Base-by-base conservation (phyloP, 2,113 vertebrate genomes). In the Egretta garzetta region DNA sequence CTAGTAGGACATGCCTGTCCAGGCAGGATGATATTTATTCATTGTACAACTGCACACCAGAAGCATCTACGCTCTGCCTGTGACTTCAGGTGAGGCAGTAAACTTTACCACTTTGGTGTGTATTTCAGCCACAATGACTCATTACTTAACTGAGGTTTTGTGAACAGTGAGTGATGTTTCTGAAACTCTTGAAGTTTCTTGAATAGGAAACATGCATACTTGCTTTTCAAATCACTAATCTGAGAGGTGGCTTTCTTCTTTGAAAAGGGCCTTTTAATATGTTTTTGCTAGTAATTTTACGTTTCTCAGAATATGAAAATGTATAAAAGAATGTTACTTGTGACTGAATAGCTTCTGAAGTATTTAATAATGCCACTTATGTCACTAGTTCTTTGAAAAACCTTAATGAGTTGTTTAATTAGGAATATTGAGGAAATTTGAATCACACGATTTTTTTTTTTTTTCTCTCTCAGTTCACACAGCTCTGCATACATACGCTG, bases 141-240 rank as follows among this genome's bases (percentile, higher is more conserved):
- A 83, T 66, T 91, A 77, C 22, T 59, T 94, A 88, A 83, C 32
- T 19, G 82, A 63, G 67, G 23, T 64, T 90, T 96, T 90, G 60
- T 89, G 87, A 95, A 66, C 33, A 77, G 26, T 59, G 67, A 93
- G 37, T 89, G 90, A 96, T 86, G 60, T 77, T 87, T 96, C 89
- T 93, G 79, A 95, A 95, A 89, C 84, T 91, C 88, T 91, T 93
- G 47, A 97, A 96, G 71, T 80, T 95, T 83, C 85, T 66, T 96
- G 80, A 94, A 94, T 92, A 94, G 58, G 84, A 89, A 91, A 85
- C 66, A 66, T 33, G 23, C 66, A 91, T 66, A 91, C 45, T 87
- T 70, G 59, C 58, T 96, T 95, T 97, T 95, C 89, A 96, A 94
- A 93, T 70, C 63, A 33, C 80, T 94, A 89, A 93, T 94, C 53